Base-by-base conservation (phyloP, 2,797 vertebrate genomes). In the Anguilla megastoma region DNA sequence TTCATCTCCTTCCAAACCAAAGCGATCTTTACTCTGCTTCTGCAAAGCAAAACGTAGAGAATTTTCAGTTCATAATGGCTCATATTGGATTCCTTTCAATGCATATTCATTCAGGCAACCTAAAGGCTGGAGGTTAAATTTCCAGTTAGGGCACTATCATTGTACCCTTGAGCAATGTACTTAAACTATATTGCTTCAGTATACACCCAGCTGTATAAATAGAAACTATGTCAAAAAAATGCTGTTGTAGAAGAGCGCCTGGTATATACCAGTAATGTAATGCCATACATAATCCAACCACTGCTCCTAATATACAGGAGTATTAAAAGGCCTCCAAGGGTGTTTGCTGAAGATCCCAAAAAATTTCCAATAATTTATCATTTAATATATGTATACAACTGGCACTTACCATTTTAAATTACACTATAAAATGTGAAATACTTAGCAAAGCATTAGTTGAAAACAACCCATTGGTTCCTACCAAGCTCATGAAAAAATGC, bases 21-120 rank as follows among this genome's bases (percentile, higher is more conserved):
- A 99, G 85, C 98, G 97, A 93, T 99, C 98, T 90, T 99, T 99
- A 93, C 98, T 99, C 96, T 99, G 98, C 94, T 99, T 99, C 98
- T 99, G 93, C 80, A 90, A 48, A 48, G 18, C 45, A 54, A n/a
- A 30, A 18, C 4, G 74, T 18, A 41, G 9, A 36, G 3, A 76
- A 4, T 1, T 63, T 33, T 36, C 30, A 18, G 71, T 36, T 76
- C 71, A 33, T 16, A 76, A 14, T 16, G 14, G 7, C 18, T 79
- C 74, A 79, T 1, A 50, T 50, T 3, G 1, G 2, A 24, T n/a
- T 82, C 21, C 45, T n/a, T 45, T 48, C 5, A 82, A 14, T 76
- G 3, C 27, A 69, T n/a, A 69, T 27, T 27, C 63, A 69, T 9
- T 66, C 21, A n/a, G 16, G 16, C 58, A 63, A 5, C 58, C 16